Evolutionary conservation across 1,140 invertebrate genomes (phyloP).

Genomic region (Thaumetopoea pityocampa): DNA sequence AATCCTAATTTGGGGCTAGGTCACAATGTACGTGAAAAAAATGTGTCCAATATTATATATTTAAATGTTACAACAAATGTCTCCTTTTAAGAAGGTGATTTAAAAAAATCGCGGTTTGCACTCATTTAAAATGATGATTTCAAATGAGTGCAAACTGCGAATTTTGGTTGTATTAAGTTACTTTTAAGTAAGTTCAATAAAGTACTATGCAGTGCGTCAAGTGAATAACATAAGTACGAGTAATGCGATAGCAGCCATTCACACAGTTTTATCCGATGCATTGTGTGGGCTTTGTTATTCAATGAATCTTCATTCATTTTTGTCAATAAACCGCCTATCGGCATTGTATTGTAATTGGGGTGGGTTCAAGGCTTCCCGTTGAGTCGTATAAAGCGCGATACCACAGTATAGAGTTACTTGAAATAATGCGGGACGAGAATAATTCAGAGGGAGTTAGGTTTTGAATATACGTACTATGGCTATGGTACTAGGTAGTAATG

Average conservation of each 20-base stretch:
- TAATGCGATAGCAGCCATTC: conserved; percentile 49
- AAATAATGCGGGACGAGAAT: conserved; percentile 31
- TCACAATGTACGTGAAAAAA: too few species aligned
- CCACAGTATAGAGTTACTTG: conserved; percentile 40
- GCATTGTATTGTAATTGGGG: conserved; percentile 69
- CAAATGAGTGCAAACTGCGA: too few species aligned
- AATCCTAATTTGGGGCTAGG: too few species aligned
- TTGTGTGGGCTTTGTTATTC: conserved; percentile 29
- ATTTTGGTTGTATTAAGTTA: too few species aligned
- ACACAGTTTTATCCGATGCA: conserved; percentile 26
- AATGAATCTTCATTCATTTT: conserved; percentile 48
- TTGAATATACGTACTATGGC: conserved; percentile 19
- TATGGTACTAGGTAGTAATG: conserved; percentile 7
- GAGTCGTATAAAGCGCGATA: conserved; percentile 21
- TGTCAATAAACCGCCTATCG: conserved; percentile 72
- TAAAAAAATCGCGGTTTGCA: too few species aligned
- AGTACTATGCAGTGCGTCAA: too few species aligned
- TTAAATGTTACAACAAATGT: too few species aligned
- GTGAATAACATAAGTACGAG: conserved; percentile 20
- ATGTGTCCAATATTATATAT: too few species aligned
- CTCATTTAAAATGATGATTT: too few species aligned
- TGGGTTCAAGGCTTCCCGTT: conserved; percentile 40
- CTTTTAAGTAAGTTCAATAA: neutral
- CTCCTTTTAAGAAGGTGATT: too few species aligned
- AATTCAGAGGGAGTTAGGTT: conserved; percentile 24